phyloP scores from a whole-genome alignment of 2,113 vertebrate species.

The Rhinogobius similis region DNA sequence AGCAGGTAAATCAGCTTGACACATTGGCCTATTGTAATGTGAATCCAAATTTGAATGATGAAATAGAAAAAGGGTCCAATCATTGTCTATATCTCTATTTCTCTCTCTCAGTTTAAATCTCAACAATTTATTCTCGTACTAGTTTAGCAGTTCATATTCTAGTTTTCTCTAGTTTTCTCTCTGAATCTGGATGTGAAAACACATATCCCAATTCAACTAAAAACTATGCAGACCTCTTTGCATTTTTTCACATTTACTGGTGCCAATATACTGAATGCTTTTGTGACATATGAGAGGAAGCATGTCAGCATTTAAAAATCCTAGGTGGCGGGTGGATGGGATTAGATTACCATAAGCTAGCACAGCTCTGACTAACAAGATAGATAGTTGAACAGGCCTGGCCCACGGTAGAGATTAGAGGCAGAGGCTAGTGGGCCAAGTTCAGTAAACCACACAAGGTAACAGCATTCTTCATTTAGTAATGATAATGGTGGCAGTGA shows the following conservation, averaged over 20 bases:
- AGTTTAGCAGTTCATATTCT: background rate
- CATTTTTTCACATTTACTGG: background rate
- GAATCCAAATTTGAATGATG: background rate
- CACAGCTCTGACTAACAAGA: conserved; percentile 67
- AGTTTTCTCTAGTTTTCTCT: background rate
- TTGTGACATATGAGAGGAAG: conserved; percentile 25
- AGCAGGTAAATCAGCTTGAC: background rate
- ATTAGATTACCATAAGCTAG: conserved; percentile 76
- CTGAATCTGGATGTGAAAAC: too few species aligned
- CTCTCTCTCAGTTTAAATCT: too few species aligned
- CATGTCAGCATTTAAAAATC: conserved; percentile 50
- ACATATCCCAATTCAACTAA: background rate
- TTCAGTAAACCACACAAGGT: conserved; percentile 33
- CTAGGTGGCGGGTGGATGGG: conserved; percentile 51
- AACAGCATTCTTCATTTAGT: too few species aligned
- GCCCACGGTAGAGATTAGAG: conserved; percentile 55
- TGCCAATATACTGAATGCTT: background rate
- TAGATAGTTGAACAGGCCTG: conserved; percentile 55
- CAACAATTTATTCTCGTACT: background rate
- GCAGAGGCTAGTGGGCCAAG: conserved; percentile 44
- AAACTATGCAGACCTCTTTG: background rate
- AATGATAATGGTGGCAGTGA: too few species aligned
- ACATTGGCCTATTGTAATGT: background rate
- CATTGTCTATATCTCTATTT: too few species aligned
- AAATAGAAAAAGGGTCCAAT: too few species aligned